phyloP scores from a whole-genome alignment of 2,888 invertebrate genomes.

The Itoplectis maculator region DNA sequence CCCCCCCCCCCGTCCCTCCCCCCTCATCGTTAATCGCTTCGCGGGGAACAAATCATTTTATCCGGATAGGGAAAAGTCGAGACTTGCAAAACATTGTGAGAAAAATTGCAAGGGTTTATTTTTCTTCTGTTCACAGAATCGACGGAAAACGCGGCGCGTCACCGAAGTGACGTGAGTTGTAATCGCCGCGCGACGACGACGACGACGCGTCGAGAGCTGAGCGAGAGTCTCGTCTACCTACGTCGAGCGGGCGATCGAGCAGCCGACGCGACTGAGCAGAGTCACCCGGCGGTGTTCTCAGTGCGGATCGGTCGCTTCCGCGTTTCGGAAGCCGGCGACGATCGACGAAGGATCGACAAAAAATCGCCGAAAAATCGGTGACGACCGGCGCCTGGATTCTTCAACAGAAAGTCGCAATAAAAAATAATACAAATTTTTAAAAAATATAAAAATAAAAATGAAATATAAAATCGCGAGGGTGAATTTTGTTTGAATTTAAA shows the following conservation, averaged over 20 bases:
- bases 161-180: neutral
- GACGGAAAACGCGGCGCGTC: no score
- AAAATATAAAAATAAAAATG: neutral
- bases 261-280: no score
- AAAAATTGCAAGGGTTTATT: neutral
- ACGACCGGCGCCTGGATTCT: neutral
- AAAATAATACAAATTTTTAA: no score
- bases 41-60: no score
- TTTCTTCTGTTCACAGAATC: constrained; percentile 47
- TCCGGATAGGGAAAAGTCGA: no score
- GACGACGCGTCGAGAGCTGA: neutral
- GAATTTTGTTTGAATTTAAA: no score
- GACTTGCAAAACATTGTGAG: neutral
- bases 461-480: no score
- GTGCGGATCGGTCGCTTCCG: constrained; percentile 45
- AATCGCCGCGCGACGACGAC: neutral
- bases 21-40: no score
- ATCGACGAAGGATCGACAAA: neutral
- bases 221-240: neutral
- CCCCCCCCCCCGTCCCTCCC: no score
- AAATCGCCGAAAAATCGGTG: neutral
- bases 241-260: neutral
- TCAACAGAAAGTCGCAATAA: neutral
- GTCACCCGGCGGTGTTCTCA: constrained; percentile 23
- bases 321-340: constrained; percentile 17